These are phyloP conservation scores for Thecocarcelia acutangulata DNA, from an alignment of 2,888 invertebrate genomes.

Conservation along the genomic window DNA sequence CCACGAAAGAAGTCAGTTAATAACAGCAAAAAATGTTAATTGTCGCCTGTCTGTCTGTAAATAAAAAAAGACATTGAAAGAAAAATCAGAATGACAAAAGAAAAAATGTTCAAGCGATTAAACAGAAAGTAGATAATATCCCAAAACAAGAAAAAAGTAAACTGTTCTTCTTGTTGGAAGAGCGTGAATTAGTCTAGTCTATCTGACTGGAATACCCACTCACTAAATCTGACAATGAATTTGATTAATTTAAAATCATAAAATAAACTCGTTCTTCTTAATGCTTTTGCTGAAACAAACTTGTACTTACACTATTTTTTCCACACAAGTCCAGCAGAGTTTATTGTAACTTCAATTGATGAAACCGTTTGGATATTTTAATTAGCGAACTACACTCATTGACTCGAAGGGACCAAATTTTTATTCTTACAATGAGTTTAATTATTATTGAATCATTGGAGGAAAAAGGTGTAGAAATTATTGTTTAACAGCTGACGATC, in stretches of 20 bases:
- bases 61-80: constrained; percentile 33
- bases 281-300: not conserved
- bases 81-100: constrained; percentile 46
- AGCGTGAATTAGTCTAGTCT: not conserved
- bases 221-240: not conserved
- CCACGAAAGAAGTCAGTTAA: not conserved
- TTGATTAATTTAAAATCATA: too few relatives aligned
- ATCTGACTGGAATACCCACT: not conserved
- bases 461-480: not conserved
- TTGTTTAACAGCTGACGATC: constrained; percentile 51
- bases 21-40: constrained; percentile 12
- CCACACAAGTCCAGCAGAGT: too few relatives aligned
- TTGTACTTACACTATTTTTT: not conserved
- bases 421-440: not conserved
- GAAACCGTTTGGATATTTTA: too few relatives aligned
- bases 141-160: not conserved
- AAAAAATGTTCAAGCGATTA: constrained; percentile 52
- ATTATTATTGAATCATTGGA: not conserved
- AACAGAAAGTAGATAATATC: constrained; percentile 1
- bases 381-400: too few relatives aligned
- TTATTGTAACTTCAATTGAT: too few relatives aligned
- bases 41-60: constrained; percentile 31
- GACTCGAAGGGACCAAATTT: too few relatives aligned
- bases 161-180: not conserved
- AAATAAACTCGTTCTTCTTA: not conserved